A percentile compares a stretch with the other conserved stretches of the same genome.
These are phyloP conservation scores for Eriosoma lanigerum DNA, from an alignment of 1,140 invertebrate species.

Conservation along the genomic window DNA sequence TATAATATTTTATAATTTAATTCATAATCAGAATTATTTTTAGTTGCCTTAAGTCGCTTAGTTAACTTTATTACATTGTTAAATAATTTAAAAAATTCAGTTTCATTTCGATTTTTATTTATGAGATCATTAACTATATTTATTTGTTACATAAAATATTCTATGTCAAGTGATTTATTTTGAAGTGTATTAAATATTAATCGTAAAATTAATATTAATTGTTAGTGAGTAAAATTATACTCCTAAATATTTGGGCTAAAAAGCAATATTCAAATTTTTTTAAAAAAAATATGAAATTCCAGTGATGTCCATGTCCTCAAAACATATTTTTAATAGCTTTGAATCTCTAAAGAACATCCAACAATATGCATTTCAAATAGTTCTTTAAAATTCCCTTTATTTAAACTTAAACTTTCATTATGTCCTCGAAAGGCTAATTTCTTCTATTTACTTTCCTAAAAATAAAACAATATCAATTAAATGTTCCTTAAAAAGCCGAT, in stretches of 20 bases:
- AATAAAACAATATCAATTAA: constrained; percentile 9
- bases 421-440: constrained; percentile 8
- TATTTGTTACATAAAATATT: not conserved
- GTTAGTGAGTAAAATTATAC: not conserved
- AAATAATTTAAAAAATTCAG: not conserved
- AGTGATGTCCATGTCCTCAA: too few species aligned
- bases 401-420: constrained; percentile 10
- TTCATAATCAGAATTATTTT: not conserved
- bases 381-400: constrained; percentile 36
- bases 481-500: constrained; percentile 10
- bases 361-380: not conserved
- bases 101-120: not conserved
- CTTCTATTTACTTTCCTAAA: constrained; percentile 28
- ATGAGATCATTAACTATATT: not conserved
- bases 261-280: constrained; percentile 16
- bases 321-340: constrained; percentile 16
- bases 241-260: not conserved
- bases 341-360: not conserved
- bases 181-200: constrained; percentile 29
- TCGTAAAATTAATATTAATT: too few species aligned
- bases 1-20: not conserved
- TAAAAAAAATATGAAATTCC: too few species aligned
- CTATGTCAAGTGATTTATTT: constrained; percentile 27
- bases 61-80: not conserved
- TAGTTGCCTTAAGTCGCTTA: not conserved